Conservation (phyloP, 2,113 vertebrate genomes). For the Chaetura pelagica region DNA sequence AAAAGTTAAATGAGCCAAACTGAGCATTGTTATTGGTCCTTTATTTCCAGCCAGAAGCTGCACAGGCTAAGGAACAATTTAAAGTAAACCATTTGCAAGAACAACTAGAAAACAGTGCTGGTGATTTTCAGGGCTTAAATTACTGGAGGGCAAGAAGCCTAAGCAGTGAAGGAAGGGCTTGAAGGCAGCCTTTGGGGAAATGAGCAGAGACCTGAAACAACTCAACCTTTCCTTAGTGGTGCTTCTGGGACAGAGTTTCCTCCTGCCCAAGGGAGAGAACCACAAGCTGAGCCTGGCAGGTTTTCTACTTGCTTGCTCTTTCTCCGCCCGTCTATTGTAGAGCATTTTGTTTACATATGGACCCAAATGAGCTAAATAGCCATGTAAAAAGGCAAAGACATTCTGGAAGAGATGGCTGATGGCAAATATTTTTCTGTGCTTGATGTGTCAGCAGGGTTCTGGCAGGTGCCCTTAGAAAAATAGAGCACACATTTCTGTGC, state of each 20-base stretch:
- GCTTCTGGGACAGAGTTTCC: neutral
- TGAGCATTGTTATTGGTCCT: neutral
- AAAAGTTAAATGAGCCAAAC: neutral
- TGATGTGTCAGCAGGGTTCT: constrained; percentile 36
- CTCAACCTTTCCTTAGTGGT: neutral
- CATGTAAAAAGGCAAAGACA: neutral
- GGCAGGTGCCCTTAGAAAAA: constrained; percentile 59
- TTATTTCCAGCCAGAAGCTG: neutral
- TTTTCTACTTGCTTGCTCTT: neutral
- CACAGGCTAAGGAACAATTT: neutral
- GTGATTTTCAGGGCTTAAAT: neutral
- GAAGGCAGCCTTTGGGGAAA: neutral
- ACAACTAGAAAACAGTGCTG: neutral
- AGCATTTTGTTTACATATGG: neutral
- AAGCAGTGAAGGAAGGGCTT: neutral
- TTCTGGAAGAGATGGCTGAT: neutral
- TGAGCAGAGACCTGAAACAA: neutral
- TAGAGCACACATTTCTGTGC: neutral
- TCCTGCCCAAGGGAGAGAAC: neutral
- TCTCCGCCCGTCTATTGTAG: neutral
- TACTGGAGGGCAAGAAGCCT: neutral
- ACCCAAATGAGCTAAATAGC: neutral
- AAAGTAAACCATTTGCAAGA: neutral
- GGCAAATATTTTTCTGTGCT: constrained; percentile 50
- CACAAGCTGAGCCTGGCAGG: neutral